A percentile compares a stretch with the other conserved stretches of the same genome.
These are phyloP conservation scores for Pterophyllum scalare DNA, from an alignment of 2,113 vertebrate genomes.

Conservation along the genomic window DNA sequence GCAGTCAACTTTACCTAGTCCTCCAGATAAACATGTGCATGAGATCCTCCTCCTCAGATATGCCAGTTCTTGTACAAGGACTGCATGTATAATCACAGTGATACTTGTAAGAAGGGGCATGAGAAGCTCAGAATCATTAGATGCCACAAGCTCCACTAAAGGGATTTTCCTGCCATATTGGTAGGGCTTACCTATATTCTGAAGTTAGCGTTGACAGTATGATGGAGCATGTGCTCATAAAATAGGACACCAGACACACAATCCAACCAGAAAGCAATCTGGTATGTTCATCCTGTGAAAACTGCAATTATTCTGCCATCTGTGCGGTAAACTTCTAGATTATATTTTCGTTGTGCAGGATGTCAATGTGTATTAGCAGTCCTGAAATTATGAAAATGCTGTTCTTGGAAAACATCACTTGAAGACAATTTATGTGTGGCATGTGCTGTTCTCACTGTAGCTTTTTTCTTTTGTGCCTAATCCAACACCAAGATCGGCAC, in stretches of 20 bases:
- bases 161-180: slow-evolving; percentile 65
- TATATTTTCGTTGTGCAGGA: slow-evolving; percentile 46
- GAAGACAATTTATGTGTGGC: neutral
- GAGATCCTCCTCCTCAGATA: neutral
- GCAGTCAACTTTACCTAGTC: slow-evolving; percentile 18
- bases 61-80: neutral
- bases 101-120: slow-evolving; percentile 9
- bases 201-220: slow-evolving; percentile 47
- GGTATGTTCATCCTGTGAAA: slow-evolving; percentile 51
- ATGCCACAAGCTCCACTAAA: slow-evolving; percentile 42
- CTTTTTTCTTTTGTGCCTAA: neutral
- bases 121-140: slow-evolving; percentile 12
- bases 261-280: slow-evolving; percentile 69
- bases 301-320: slow-evolving; percentile 60
- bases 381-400: slow-evolving; percentile 26
- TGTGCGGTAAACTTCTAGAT: slow-evolving; percentile 58
- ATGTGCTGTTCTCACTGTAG: neutral
- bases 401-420: slow-evolving; percentile 8
- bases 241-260: slow-evolving; percentile 58
- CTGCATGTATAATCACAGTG: neutral
- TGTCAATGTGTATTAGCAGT: slow-evolving; percentile 32
- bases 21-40: slow-evolving; percentile 9
- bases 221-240: slow-evolving; percentile 66
- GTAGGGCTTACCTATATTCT: slow-evolving; percentile 56
- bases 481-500: neutral